Evolutionary conservation across 1,140 invertebrate species (phyloP), one percentile per base, ranked within the genome.

Genomic region (Ips nitidus): DNA sequence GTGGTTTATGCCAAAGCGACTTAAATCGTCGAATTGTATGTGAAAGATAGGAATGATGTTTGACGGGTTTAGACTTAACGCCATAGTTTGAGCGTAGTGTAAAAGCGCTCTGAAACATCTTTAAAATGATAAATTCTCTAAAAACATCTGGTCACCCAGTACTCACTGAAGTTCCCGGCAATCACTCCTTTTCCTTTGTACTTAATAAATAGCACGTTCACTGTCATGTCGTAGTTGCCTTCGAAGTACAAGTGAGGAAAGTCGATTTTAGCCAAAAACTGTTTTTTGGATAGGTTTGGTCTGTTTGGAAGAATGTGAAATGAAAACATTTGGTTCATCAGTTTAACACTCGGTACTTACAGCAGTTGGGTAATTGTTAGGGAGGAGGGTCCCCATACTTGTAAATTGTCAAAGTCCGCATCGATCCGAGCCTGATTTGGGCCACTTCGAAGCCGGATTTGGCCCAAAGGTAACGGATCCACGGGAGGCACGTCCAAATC

Each of bases 141-240:
- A 22, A n/a, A 22, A 22, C 22, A 22, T 22, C 22, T 22, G 22
- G 22, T 22, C 22, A 22, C 22, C 22, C 22, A 64, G 36, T 39
- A 86, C 87, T 86, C 80, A 91, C 89, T 85, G 55, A 90, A 89
- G 52, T 85, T 87, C 67, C 89, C 88, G 0, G 82, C 84, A 3
- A 90, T 83, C 62, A 87, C 84, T 37, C 89, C 89, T 53, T 83
- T 80, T 41, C 89, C 89, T 71, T 84, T 80, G 6, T 90, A 81
- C 52, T 84, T 83, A 22, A 91, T 77, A 43, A 90, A 77, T 1
- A 89, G 69, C 55, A 89, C 82, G 56, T 81, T 83, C 2, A 84
- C 82, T 71, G 84, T 82, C 4, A 89, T 73, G 60, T 85, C 82
- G 75, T 88, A 89, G 45, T 83, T 79, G 0, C 86, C 84, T 1